These are phyloP conservation scores for Epirrita christyi DNA, from an alignment of 2,888 invertebrate genomes.

Conservation along the genomic window DNA sequence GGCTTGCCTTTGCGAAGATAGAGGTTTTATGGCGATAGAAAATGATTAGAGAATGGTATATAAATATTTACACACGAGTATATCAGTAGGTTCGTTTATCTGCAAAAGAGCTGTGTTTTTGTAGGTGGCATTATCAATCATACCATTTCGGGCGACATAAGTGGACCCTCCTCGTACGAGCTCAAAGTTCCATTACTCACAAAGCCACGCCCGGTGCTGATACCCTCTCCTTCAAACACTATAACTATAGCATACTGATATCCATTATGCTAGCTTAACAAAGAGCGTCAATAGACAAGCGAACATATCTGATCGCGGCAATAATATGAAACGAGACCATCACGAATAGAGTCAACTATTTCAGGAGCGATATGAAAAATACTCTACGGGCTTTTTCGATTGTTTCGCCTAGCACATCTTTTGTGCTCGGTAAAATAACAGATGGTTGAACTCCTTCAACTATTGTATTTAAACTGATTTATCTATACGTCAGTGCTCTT, in stretches of 20 bases:
- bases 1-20: conserved; percentile 18
- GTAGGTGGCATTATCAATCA: conserved; percentile 79
- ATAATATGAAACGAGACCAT: conserved; percentile 32
- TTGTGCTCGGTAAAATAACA: conserved; percentile 31
- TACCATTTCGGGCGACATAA: conserved; percentile 79
- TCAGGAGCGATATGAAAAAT: conserved; percentile 33
- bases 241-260: conserved; percentile 44
- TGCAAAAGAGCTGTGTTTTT: conserved; percentile 74
- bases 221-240: conserved; percentile 64
- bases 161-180: conserved; percentile 82
- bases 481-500: conserved; percentile 29
- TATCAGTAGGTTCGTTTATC: conserved; percentile 52
- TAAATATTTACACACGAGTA: conserved; percentile 34
- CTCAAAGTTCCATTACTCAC: conserved; percentile 81
- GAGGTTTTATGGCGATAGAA: conserved; percentile 20
- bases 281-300: conserved; percentile 32
- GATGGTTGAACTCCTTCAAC: conserved; percentile 30
- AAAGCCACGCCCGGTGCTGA: conserved; percentile 75
- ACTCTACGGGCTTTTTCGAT: conserved; percentile 27
- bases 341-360: conserved; percentile 32
- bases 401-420: conserved; percentile 26
- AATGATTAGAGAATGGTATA: conserved; percentile 26
- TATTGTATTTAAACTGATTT: conserved; percentile 37
- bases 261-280: conserved; percentile 37
- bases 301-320: conserved; percentile 33